These are phyloP conservation scores for Heliconius aoede DNA, from an alignment of 2,888 invertebrate species.

Conservation along the genomic window DNA sequence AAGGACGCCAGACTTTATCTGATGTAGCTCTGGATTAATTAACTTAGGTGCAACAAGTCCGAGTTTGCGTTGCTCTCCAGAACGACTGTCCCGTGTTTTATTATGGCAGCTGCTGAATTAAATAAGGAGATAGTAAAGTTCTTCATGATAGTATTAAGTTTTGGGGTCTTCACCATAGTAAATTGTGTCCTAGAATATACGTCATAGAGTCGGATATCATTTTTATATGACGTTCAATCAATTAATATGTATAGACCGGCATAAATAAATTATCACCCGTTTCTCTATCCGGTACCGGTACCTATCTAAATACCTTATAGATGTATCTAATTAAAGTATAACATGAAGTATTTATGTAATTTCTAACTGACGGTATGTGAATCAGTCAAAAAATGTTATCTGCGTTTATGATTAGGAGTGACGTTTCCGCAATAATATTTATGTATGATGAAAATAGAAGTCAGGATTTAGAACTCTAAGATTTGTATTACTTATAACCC, in stretches of 20 bases:
- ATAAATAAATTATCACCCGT: constrained; percentile 39
- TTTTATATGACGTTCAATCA: constrained; percentile 28
- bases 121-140: constrained; percentile 63
- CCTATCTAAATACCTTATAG: neutral
- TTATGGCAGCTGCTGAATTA: constrained; percentile 76
- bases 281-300: constrained; percentile 35
- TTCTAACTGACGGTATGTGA: neutral
- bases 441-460: neutral
- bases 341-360: neutral
- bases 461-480: neutral
- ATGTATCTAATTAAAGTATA: neutral
- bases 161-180: constrained; percentile 50
- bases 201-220: constrained; percentile 42
- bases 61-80: constrained; percentile 78
- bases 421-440: constrained; percentile 6
- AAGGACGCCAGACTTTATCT: constrained; percentile 68
- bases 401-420: neutral
- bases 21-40: constrained; percentile 78
- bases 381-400: neutral
- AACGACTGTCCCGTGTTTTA: constrained; percentile 76
- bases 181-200: constrained; percentile 49
- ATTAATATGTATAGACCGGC: constrained; percentile 42
- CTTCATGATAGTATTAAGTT: constrained; percentile 58
- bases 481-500: neutral
- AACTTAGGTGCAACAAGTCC: constrained; percentile 83